Evolutionary conservation across 2,888 invertebrate genomes (phyloP).

Genomic region (Pediacus dermestoides): DNA sequence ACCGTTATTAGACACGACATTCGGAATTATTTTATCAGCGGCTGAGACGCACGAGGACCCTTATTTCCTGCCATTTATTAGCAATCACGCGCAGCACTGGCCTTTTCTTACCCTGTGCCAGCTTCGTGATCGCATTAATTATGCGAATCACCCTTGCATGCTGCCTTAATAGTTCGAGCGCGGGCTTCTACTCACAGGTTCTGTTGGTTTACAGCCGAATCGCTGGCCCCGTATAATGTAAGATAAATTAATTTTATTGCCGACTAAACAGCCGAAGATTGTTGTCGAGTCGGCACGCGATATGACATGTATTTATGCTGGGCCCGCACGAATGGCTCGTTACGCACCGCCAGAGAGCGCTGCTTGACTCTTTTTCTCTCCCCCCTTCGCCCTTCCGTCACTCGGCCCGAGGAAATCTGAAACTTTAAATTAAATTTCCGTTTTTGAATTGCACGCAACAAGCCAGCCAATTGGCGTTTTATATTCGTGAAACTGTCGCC

Average conservation of each 20-base stretch:
- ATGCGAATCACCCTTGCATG: slow-evolving; percentile 49
- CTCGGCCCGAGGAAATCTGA: slow-evolving; percentile 37
- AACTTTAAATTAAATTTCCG: slow-evolving; percentile 52
- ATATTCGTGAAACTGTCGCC: slow-evolving; percentile 39
- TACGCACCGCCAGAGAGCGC: slow-evolving; percentile 28
- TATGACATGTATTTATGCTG: slow-evolving; percentile 47
- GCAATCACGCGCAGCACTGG: slow-evolving; percentile 49
- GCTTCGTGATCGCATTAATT: slow-evolving; percentile 49
- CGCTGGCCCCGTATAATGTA: slow-evolving; percentile 43
- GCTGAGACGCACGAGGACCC: slow-evolving; percentile 50
- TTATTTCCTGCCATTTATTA: slow-evolving; percentile 52
- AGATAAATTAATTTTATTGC: slow-evolving; percentile 54
- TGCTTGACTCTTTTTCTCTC: slow-evolving; percentile 7
- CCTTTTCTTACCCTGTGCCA: slow-evolving; percentile 49
- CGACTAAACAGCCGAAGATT: slow-evolving; percentile 51
- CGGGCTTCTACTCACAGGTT: slow-evolving; percentile 33
- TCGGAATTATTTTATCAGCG: slow-evolving; percentile 52
- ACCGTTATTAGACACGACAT: slow-evolving; percentile 52
- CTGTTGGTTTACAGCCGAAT: slow-evolving; percentile 46
- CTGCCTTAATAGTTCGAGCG: slow-evolving; percentile 35
- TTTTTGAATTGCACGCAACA: slow-evolving; percentile 51
- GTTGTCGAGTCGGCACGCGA: slow-evolving; percentile 50
- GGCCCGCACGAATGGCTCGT: slow-evolving; percentile 37
- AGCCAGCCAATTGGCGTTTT: slow-evolving; percentile 48
- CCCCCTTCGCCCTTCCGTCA: slow-evolving; percentile 3